phyloP scores from a whole-genome alignment of 2,113 vertebrate genomes.

The Seriola quinqueradiata region DNA sequence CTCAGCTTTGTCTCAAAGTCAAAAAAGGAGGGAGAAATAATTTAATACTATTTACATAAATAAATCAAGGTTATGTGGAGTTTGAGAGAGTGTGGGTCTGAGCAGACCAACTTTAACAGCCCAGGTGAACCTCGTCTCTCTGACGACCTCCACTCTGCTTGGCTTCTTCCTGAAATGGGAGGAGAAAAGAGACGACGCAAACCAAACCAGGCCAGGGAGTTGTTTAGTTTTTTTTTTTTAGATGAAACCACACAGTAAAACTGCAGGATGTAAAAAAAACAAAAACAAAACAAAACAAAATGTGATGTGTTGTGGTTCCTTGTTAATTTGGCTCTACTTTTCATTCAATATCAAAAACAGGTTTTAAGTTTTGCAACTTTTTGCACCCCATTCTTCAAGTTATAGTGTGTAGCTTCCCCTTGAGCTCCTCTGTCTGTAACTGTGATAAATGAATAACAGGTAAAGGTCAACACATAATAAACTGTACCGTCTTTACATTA shows the following conservation, averaged over 20 bases:
- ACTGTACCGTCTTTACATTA: constrained; percentile 66
- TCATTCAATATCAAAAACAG: not conserved
- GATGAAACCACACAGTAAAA: not conserved
- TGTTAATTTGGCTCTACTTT: not conserved
- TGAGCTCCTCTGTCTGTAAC: constrained; percentile 31
- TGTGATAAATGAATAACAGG: constrained; percentile 69
- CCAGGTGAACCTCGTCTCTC: not conserved
- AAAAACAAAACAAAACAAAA: no score
- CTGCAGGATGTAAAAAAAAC: not conserved
- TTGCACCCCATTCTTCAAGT: not conserved
- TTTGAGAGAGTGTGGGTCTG: not conserved
- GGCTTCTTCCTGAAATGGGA: no score
- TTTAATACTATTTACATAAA: no score
- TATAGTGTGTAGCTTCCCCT: not conserved
- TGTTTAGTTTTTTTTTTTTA: no score
- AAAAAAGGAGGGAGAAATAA: not conserved
- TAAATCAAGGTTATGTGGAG: not conserved
- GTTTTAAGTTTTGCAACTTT: not conserved
- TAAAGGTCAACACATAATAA: constrained; percentile 79
- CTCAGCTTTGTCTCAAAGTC: not conserved
- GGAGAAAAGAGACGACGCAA: no score
- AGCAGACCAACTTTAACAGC: no score
- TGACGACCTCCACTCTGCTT: not conserved
- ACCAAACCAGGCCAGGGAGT: no score
- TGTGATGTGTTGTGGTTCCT: not conserved